These are phyloP conservation scores for Dryocosmus kuriphilus DNA, from an alignment of 2,888 invertebrate species.

Conservation along the genomic window DNA sequence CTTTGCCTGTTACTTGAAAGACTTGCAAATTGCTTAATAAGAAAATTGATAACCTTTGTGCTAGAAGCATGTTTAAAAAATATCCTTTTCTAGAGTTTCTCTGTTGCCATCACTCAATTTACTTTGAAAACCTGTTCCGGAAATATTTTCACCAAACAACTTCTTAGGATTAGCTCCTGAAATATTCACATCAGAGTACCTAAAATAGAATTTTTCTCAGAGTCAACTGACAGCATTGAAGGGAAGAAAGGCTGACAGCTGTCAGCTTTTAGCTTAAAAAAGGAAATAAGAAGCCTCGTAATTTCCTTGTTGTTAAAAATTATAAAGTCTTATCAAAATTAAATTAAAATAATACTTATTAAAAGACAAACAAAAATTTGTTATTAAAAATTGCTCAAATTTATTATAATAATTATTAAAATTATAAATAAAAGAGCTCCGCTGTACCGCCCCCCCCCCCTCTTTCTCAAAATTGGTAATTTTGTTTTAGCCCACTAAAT, in stretches of 20 bases:
- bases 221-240: background rate
- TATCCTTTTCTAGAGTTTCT: conserved; percentile 19
- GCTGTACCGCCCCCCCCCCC: too few relatives aligned
- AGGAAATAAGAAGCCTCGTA: background rate
- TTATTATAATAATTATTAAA: too few relatives aligned
- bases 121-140: conserved; percentile 12
- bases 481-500: too few relatives aligned
- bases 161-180: background rate
- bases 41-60: conserved; percentile 15
- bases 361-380: too few relatives aligned
- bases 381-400: too few relatives aligned
- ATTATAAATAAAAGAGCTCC: too few relatives aligned
- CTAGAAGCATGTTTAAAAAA: conserved; percentile 4
- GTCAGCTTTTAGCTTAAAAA: background rate
- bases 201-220: background rate
- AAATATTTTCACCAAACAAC: conserved; percentile 9
- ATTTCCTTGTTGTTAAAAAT: background rate
- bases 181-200: background rate
- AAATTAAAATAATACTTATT: too few relatives aligned
- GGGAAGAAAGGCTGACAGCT: background rate
- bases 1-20: background rate
- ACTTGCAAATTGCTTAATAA: conserved; percentile 4
- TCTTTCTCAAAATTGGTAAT: too few relatives aligned
- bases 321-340: background rate
- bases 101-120: conserved; percentile 6